Conservation (phyloP, 2,797 vertebrate species). For the Gymnothorax javanicus region DNA sequence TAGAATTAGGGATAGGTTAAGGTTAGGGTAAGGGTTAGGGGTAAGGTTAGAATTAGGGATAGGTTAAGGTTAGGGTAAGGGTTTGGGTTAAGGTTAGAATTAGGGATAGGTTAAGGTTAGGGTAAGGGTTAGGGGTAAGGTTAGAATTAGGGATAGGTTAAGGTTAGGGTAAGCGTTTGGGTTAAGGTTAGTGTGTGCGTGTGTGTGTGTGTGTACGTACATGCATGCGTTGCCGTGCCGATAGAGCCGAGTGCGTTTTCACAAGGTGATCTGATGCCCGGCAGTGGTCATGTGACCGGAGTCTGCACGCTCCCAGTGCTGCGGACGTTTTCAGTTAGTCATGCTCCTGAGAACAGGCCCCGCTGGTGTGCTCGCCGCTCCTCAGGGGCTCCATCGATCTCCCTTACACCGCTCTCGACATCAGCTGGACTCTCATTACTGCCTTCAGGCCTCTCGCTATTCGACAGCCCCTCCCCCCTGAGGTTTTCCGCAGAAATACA, state of each 20-base stretch:
- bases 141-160: no score
- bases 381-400: constrained; percentile 58
- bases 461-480: constrained; percentile 29
- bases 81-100: no score
- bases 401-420: constrained; percentile 44
- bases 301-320: constrained; percentile 56
- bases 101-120: no score
- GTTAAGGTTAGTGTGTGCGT: no score
- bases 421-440: constrained; percentile 28
- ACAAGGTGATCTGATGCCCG: constrained; percentile 48
- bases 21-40: no score
- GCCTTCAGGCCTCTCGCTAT: background rate
- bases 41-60: no score
- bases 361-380: constrained; percentile 55
- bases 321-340: constrained; percentile 71
- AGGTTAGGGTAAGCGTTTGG: no score
- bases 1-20: no score
- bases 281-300: constrained; percentile 40
- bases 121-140: no score
- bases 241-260: constrained; percentile 61
- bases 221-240: background rate
- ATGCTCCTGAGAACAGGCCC: constrained; percentile 57
- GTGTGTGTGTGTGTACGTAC: no score
- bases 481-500: constrained; percentile 58
- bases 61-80: no score